A percentile compares a stretch with the other conserved stretches of the same genome.
These are phyloP conservation scores for Drosophila sordidula DNA, from an alignment of 2,888 invertebrate species.

Conservation along the genomic window DNA sequence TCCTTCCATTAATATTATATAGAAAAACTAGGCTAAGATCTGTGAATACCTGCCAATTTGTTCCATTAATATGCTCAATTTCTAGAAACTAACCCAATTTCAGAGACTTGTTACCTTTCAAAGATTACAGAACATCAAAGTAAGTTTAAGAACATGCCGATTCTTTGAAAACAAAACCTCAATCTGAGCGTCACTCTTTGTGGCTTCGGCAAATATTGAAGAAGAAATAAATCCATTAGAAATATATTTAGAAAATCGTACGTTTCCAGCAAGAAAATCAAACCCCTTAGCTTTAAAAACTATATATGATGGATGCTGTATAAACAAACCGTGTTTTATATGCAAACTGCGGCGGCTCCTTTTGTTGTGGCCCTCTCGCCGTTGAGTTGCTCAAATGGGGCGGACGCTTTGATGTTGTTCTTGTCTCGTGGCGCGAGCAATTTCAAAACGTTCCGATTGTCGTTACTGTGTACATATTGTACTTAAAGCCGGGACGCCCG, in stretches of 20 bases:
- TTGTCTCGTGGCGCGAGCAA: constrained; percentile 47
- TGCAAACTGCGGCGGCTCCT: constrained; percentile 71
- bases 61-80: neutral
- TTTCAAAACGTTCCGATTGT: constrained; percentile 47
- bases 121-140: constrained; percentile 38
- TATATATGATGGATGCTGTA: constrained; percentile 72
- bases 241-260: constrained; percentile 55
- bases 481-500: constrained; percentile 11
- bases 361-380: constrained; percentile 74
- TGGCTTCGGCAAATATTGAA: constrained; percentile 65
- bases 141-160: constrained; percentile 18
- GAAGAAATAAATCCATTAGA: constrained; percentile 68
- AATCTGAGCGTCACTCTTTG: constrained; percentile 11
- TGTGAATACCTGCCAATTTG: neutral
- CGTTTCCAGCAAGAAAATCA: constrained; percentile 53
- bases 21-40: no score
- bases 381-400: constrained; percentile 34
- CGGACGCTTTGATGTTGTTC: constrained; percentile 66
- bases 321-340: constrained; percentile 73
- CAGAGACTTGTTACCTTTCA: neutral
- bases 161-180: constrained; percentile 17
- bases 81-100: constrained; percentile 16
- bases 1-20: no score
- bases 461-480: constrained; percentile 37
- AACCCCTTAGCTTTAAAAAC: constrained; percentile 46